Conservation (phyloP, 2,888 invertebrate genomes). For the Agriopis leucophaearia region DNA sequence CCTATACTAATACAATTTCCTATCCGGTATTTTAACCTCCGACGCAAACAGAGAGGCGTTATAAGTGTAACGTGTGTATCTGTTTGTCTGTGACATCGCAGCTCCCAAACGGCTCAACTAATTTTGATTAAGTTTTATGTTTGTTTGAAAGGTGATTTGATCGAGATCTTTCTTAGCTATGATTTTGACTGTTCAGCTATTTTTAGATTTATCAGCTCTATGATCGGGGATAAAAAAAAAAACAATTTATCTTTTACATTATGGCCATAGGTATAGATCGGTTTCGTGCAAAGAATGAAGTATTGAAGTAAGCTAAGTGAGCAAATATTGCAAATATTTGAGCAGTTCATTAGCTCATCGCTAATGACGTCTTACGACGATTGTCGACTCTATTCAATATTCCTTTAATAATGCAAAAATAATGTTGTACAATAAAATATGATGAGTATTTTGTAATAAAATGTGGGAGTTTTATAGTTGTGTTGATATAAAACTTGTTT, state of each 20-base stretch:
- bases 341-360: conserved; percentile 17
- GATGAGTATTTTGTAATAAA: background rate
- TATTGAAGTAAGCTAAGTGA: background rate
- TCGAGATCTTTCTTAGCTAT: no score
- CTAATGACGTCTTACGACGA: conserved; percentile 22
- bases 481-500: background rate
- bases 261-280: background rate
- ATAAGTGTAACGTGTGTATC: background rate
- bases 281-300: conserved; percentile 15
- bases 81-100: no score
- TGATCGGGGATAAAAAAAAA: no score
- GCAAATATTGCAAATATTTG: conserved; percentile 30
- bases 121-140: no score
- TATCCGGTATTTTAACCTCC: no score
- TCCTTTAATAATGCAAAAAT: conserved; percentile 3
- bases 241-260: no score
- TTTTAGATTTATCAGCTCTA: no score
- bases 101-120: no score
- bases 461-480: background rate
- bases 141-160: no score
- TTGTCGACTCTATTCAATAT: conserved; percentile 9
- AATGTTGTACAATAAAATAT: conserved; percentile 9
- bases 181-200: background rate
- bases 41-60: no score
- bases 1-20: no score